Percentiles rank a stretch among this genome's conserved stretches.
Evolutionary conservation across 1,140 invertebrate genomes (phyloP).

Genomic region (Proales similis): DNA sequence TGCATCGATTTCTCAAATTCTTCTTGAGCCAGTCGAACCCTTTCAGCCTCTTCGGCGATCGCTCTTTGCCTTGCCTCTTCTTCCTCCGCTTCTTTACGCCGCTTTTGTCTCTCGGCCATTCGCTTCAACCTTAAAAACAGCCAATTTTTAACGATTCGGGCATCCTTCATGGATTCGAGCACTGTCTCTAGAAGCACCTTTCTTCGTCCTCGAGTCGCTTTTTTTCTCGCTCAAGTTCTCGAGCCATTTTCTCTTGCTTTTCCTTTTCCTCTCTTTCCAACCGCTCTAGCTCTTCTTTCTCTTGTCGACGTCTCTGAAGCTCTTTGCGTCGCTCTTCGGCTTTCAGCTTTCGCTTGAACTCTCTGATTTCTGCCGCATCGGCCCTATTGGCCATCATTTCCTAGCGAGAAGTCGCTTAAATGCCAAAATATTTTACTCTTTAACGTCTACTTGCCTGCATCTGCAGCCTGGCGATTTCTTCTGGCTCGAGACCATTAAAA

Average conservation of each 20-base stretch:
- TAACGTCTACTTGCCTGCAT: no score
- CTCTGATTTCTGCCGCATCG: conserved; percentile 18
- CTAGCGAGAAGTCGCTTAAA: no score
- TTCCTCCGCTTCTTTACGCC: conserved; percentile 29
- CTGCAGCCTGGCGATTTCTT: no score
- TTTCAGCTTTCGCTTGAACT: conserved; percentile 1
- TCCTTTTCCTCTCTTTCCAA: conserved; percentile 19
- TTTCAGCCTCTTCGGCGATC: background rate
- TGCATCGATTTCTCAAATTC: conserved; percentile 12
- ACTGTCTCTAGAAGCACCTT: no score
- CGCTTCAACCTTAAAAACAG: conserved; percentile 19
- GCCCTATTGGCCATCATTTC: conserved; percentile 1
- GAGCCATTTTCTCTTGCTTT: background rate
- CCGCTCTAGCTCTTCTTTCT: conserved; percentile 9
- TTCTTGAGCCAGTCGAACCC: background rate
- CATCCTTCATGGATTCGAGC: no score
- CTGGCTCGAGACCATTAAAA: no score
- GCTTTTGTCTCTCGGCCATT: background rate
- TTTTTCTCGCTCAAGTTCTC: conserved; percentile 17
- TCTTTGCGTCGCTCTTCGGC: conserved; percentile 20
- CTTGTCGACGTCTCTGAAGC: conserved; percentile 1
- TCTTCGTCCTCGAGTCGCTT: conserved; percentile 10
- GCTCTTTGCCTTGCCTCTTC: conserved; percentile 5
- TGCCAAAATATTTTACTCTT: no score
- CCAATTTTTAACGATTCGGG: no score